Evolutionary conservation across 2,113 vertebrate genomes (phyloP).

Genomic region (Charina bottae): DNA sequence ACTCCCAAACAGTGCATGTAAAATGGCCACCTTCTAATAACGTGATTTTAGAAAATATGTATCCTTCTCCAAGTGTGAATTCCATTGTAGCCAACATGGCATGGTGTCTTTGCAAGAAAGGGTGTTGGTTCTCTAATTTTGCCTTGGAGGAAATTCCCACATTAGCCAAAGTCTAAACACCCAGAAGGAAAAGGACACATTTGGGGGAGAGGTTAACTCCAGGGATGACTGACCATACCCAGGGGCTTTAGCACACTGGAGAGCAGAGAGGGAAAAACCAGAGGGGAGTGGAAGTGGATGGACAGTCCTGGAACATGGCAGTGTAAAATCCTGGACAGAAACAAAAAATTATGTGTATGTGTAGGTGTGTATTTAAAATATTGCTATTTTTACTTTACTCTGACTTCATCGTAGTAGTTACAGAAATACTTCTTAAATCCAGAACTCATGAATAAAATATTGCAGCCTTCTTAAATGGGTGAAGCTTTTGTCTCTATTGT

Average conservation of each 20-base stretch:
- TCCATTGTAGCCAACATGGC: not conserved
- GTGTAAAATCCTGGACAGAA: not conserved
- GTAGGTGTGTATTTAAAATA: not conserved
- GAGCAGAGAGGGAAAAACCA: too few species aligned
- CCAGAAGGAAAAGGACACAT: not conserved
- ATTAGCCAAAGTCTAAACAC: not conserved
- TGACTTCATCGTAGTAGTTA: not conserved
- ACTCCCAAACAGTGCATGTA: rapidly evolving
- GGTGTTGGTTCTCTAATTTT: not conserved
- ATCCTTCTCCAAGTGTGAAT: not conserved
- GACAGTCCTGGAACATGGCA: not conserved
- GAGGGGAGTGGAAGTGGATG: not conserved
- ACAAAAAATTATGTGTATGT: not conserved
- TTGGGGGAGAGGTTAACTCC: not conserved
- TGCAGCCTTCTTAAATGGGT: not conserved
- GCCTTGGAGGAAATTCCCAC: not conserved
- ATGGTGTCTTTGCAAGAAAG: not conserved
- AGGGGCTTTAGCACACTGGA: not conserved
- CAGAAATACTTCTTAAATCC: not conserved
- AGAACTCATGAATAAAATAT: not conserved
- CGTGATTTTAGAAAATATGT: not conserved
- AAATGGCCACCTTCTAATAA: not conserved
- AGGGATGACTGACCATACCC: not conserved
- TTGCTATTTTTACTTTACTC: not conserved
- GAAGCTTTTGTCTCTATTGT: not conserved